These are phyloP conservation scores for Campoletis raptor DNA, from an alignment of 2,888 invertebrate genomes.

Conservation along the genomic window DNA sequence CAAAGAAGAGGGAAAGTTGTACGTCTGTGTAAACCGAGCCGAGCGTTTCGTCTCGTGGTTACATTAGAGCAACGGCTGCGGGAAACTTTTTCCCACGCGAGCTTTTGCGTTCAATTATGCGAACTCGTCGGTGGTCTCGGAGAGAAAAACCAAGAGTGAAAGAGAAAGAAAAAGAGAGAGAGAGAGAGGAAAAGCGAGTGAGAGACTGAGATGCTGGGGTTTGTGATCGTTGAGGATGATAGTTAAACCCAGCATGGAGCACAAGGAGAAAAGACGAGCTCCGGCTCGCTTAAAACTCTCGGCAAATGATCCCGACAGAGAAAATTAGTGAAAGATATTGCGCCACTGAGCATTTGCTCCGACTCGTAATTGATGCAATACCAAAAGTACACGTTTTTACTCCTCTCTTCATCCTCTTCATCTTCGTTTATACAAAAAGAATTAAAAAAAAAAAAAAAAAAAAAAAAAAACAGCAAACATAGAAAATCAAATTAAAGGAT, in stretches of 20 bases:
- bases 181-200: neutral
- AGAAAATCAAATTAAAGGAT: constrained; percentile 42
- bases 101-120: constrained; percentile 68
- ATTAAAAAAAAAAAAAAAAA: neutral
- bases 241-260: constrained; percentile 16
- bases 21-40: constrained; percentile 43
- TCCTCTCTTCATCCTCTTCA: constrained; percentile 17
- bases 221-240: constrained; percentile 34
- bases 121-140: constrained; percentile 40
- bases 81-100: constrained; percentile 67
- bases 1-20: constrained; percentile 51
- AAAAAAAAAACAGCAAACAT: neutral
- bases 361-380: constrained; percentile 65
- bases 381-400: constrained; percentile 24
- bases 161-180: neutral
- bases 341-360: constrained; percentile 45
- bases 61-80: constrained; percentile 43
- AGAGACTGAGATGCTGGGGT: constrained; percentile 22
- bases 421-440: constrained; percentile 11
- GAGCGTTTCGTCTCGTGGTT: constrained; percentile 18
- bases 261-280: constrained; percentile 16
- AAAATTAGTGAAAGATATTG: constrained; percentile 60
- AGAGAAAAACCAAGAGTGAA: constrained; percentile 4
- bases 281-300: constrained; percentile 34
- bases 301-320: constrained; percentile 42